phyloP scores from a whole-genome alignment of 23 tunicate genomes.

The Styela clava region DNA sequence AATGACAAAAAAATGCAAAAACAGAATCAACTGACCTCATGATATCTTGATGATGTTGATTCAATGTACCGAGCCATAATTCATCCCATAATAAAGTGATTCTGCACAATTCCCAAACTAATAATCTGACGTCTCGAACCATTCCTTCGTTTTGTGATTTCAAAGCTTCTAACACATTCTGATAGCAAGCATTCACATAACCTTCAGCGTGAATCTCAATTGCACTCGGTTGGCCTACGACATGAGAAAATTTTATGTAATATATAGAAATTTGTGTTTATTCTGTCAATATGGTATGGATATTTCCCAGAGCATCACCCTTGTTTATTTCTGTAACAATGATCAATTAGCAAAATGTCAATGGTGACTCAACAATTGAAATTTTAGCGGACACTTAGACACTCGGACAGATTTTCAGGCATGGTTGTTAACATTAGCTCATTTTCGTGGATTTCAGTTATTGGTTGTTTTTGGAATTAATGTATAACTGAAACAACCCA shows the following conservation, averaged over 20 bases:
- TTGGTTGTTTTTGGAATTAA: too few species aligned
- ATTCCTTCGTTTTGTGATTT: slow-evolving; percentile 36
- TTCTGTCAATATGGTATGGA: too few species aligned
- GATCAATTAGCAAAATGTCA: too few species aligned
- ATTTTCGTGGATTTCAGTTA: too few species aligned
- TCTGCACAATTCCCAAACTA: slow-evolving; percentile 78
- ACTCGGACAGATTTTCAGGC: too few species aligned
- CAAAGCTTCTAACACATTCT: slow-evolving; percentile 70
- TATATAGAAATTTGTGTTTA: neutral
- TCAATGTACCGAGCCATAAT: slow-evolving; percentile 95
- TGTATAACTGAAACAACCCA: too few species aligned
- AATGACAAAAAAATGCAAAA: too few species aligned
- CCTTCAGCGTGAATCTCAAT: slow-evolving; percentile 1
- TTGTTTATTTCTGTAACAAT: too few species aligned
- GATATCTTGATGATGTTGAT: slow-evolving; percentile 86
- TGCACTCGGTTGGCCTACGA: neutral
- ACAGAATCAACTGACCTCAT: slow-evolving; percentile 52
- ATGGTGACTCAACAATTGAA: too few species aligned
- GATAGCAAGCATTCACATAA: slow-evolving; percentile 51
- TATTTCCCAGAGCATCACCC: too few species aligned
- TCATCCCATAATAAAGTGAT: slow-evolving; percentile 97
- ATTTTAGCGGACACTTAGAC: too few species aligned
- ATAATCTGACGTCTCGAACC: slow-evolving; percentile 79
- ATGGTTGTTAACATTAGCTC: too few species aligned
- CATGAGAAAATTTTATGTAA: neutral